Evolutionary conservation across 2,888 invertebrate species (phyloP), one percentile per base, ranked within the genome.

Genomic region (Napeogenes sylphis): DNA sequence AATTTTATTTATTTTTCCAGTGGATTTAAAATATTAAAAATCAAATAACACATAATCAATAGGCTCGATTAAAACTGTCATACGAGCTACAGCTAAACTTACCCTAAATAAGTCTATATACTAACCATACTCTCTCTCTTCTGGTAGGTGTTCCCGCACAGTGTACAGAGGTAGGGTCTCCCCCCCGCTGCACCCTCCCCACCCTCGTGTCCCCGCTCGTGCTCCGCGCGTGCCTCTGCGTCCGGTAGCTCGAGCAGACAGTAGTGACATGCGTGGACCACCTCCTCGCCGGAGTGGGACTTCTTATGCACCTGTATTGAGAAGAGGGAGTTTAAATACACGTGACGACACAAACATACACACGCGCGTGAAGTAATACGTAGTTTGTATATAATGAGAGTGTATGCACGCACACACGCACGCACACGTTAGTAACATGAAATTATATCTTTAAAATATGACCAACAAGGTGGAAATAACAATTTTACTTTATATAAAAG

Each of bases 41-140:
- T 21, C 21, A 21, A n/a, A n/a, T n/a, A n/a, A n/a, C 21, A 21
- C 1, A 21, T 21, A 21, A 21, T 21, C 1, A 21, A 21, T 21
- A 21, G 21, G 21, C 21, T 21, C 21, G 21, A 21, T 21, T 21
- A 21, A 21, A 1, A 21, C 21, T 21, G 21, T 21, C 21, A 21
- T 21, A 21, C 21, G 21, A 21, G 21, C 21, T 21, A 21, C 21
- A 21, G 21, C 21, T 21, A 21, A 21, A 21, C 21, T 21, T 1
- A 21, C 21, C 21, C 21, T 21, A 38, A 47, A 30, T 0, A 38
- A n/a, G 6, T 5, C 46, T 13, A 53, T 35, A 21, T 2, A 70
- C 79, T 73, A 51, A 87, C 88, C 89, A 90, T 86, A 1, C 86
- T 82, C 64, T 86, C 88, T 33, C 77, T 65, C 56, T 85, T 83